Conservation (phyloP, 2,888 invertebrate species). For the Allygus modestus region DNA sequence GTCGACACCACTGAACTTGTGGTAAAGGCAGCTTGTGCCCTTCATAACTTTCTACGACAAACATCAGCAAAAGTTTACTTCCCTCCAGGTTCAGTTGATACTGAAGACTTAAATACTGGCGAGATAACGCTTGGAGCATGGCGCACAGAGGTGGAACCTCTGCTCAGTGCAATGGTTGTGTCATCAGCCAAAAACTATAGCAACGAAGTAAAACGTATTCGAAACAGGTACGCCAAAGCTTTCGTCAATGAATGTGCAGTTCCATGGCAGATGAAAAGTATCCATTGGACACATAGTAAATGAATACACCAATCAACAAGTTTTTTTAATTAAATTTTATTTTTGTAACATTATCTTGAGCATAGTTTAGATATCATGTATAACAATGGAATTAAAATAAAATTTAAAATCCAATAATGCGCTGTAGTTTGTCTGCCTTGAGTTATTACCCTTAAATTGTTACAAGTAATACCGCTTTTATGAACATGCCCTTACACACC, state of each 20-base stretch:
- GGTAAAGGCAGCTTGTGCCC: conserved; percentile 44
- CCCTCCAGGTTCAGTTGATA: conserved; percentile 48
- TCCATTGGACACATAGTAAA: no score
- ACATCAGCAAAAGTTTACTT: neutral
- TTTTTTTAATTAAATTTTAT: no score
- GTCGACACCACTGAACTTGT: conserved; percentile 15
- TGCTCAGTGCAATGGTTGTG: neutral
- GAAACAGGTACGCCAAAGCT: conserved; percentile 17
- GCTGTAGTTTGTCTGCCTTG: no score
- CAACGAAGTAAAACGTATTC: conserved; percentile 19
- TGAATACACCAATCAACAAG: no score
- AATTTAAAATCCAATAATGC: no score
- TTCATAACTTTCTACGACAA: conserved; percentile 40
- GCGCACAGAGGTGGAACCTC: neutral
- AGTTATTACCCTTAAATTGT: no score
- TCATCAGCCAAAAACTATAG: conserved; percentile 3
- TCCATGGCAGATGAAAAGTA: conserved; percentile 38
- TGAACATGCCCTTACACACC: no score
- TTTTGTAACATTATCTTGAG: no score
- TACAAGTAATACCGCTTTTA: no score
- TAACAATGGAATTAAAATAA: no score
- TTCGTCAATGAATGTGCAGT: conserved; percentile 49
- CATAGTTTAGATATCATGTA: no score
- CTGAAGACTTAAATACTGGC: conserved; percentile 10
- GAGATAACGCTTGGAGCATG: conserved; percentile 46